Conservation (phyloP, 2,113 vertebrate genomes). For the Thamnaconus septentrionalis region DNA sequence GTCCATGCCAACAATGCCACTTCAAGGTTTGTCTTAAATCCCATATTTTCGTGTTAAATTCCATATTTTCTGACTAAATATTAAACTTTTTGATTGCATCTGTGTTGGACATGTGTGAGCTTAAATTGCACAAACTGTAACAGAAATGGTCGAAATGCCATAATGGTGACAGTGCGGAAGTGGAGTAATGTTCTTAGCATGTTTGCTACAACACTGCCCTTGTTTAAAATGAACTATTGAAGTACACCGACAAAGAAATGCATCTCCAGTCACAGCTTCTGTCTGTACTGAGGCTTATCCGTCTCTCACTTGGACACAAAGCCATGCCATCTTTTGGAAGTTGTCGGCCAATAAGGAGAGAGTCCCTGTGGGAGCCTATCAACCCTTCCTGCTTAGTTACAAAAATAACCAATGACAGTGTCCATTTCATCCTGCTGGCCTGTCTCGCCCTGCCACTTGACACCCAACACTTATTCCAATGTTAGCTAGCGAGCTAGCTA, state of each 20-base stretch:
- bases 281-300: conserved; percentile 2
- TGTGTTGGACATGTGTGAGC: too few species aligned
- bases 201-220: too few species aligned
- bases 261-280: background rate
- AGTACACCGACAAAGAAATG: background rate
- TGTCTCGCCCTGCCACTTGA: conserved; percentile 81
- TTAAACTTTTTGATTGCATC: too few species aligned
- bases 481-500: conserved; percentile 73
- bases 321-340: conserved; percentile 37
- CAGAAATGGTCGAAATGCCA: too few species aligned
- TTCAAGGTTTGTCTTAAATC: too few species aligned
- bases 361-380: conserved; percentile 38
- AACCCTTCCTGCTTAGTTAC: conserved; percentile 70
- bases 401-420: conserved; percentile 93
- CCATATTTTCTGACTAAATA: too few species aligned
- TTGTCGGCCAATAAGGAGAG: conserved; percentile 34
- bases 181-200: too few species aligned
- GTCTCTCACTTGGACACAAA: conserved; percentile 14
- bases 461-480: conserved; percentile 82
- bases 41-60: too few species aligned
- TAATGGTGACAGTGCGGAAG: too few species aligned
- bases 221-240: too few species aligned
- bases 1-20: too few species aligned
- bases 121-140: too few species aligned
- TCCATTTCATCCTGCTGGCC: conserved; percentile 83